Conservation (phyloP, 2,888 invertebrate genomes). For the Pherbina coryleti region DNA sequence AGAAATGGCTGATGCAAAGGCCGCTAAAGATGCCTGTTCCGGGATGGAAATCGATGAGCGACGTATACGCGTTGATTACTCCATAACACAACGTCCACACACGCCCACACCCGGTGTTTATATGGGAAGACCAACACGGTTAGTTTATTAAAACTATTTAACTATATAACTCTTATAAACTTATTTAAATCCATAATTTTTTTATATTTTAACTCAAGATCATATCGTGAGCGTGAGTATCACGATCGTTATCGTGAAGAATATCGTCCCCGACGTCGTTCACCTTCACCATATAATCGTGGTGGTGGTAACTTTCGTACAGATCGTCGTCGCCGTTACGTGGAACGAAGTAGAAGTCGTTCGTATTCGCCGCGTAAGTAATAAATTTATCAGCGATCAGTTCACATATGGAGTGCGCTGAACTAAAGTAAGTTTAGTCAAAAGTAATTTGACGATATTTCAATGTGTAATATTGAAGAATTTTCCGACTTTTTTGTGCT, state of each 20-base stretch:
- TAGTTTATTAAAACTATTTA: not conserved
- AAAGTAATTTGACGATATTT: no score
- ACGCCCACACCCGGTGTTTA: conserved; percentile 98
- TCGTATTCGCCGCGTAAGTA: conserved; percentile 61
- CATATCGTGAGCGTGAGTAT: conserved; percentile 51
- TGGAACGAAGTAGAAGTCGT: conserved; percentile 60
- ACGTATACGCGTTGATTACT: conserved; percentile 93
- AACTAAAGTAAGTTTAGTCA: not conserved
- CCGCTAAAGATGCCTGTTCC: conserved; percentile 92
- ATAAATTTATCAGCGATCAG: not conserved
- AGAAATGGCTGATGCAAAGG: conserved; percentile 87
- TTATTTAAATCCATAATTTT: not conserved
- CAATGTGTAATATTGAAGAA: no score
- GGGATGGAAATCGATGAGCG: conserved; percentile 96
- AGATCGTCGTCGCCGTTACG: conserved; percentile 51
- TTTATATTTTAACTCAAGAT: conserved; percentile 43
- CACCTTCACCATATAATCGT: conserved; percentile 54
- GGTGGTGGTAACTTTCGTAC: conserved; percentile 51
- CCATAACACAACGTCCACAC: conserved; percentile 95
- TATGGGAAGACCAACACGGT: conserved; percentile 89
- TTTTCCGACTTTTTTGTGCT: no score
- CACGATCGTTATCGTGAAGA: conserved; percentile 54
- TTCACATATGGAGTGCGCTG: no score
- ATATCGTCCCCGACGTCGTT: conserved; percentile 49
- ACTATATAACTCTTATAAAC: conserved; percentile 12